Base-by-base conservation (phyloP, 2,797 vertebrate genomes). In the Melanotaenia parkinsoni region DNA sequence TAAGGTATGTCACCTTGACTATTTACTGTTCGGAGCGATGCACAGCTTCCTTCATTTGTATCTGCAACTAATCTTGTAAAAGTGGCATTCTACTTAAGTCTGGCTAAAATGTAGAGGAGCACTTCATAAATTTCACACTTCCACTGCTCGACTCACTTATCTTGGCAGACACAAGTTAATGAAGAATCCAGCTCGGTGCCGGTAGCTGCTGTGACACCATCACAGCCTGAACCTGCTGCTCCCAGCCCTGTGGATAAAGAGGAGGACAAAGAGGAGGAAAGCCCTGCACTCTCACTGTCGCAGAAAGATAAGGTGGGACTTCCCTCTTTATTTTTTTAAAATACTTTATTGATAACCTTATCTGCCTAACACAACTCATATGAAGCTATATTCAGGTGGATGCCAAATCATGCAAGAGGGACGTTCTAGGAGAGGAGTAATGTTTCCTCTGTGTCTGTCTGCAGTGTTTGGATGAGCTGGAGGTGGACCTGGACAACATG, bases 401-500 rank as follows among this genome's bases (percentile, higher is more conserved):
- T 43, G 40, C 4, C 16, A 43, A 43, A 18, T 43, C 14, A 47
- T 47, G 20, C 45, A n/a, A n/a, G 20, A n/a, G 45, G 0, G 14
- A n/a, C 2, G 20, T 51, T 58, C n/a, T 38, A 9, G 18, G 4
- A 35, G 16, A 14, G 50, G 12, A 22, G 14, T 47, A 24, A 10
- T 40, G 1, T 40, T 50, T 37, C 37, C 10, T 68, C 9, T 63
- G 14, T 54, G 51, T 71, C 1, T 76, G 26, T 26, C 3, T 68
- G 43, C 63, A 91, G 90, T 38, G 0, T 81, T 71, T 91, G 86
- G 94, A 97, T 22, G 98, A 99, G 51, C 94, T 99, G 51, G 98
- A 99, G 30, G 96, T 96, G 72, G 98, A 99, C 83, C 89, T 99
- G 68, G 98, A 99, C 94, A 98, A 98, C 92, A 92, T 99, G 94